These are phyloP conservation scores for Epinotia bilunana DNA, from an alignment of 2,888 invertebrate species.

Conservation along the genomic window DNA sequence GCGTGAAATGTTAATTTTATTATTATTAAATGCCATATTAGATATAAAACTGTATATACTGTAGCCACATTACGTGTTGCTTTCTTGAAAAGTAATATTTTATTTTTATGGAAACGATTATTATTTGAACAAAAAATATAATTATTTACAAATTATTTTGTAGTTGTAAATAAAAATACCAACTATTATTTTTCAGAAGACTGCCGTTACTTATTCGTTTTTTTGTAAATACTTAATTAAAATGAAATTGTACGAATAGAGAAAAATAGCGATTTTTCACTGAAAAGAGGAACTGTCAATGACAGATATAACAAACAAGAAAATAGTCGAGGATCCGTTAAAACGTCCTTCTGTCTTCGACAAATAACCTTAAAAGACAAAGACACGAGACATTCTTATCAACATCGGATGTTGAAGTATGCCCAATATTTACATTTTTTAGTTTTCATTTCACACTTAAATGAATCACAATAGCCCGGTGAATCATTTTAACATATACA, in stretches of 20 bases:
- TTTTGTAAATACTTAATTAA: constrained; percentile 65
- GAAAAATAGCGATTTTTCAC: constrained; percentile 82
- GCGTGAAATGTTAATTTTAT: constrained; percentile 66
- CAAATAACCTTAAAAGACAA: constrained; percentile 60
- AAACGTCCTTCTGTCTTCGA: constrained; percentile 58
- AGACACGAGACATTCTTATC: constrained; percentile 78
- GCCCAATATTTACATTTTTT: constrained; percentile 70
- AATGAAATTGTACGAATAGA: constrained; percentile 55
- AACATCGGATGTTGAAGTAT: constrained; percentile 69
- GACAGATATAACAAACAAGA: constrained; percentile 55
- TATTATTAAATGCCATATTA: constrained; percentile 79
- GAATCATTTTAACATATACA: constrained; percentile 64
- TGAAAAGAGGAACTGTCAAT: constrained; percentile 56
- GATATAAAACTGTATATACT: constrained; percentile 77
- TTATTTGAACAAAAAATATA: constrained; percentile 64
- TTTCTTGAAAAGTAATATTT: constrained; percentile 64
- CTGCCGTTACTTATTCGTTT: constrained; percentile 75
- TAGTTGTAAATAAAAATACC: constrained; percentile 72
- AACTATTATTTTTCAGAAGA: constrained; percentile 77
- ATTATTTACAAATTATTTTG: constrained; percentile 77
- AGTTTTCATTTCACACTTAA: constrained; percentile 62
- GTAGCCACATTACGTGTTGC: constrained; percentile 71
- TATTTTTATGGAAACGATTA: constrained; percentile 60
- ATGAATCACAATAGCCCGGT: constrained; percentile 79
- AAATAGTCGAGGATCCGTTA: constrained; percentile 54